Percentiles rank a stretch among this genome's conserved stretches.
phyloP scores from a whole-genome alignment of 2,888 invertebrate genomes.

The Drosophila quasianomalipes region DNA sequence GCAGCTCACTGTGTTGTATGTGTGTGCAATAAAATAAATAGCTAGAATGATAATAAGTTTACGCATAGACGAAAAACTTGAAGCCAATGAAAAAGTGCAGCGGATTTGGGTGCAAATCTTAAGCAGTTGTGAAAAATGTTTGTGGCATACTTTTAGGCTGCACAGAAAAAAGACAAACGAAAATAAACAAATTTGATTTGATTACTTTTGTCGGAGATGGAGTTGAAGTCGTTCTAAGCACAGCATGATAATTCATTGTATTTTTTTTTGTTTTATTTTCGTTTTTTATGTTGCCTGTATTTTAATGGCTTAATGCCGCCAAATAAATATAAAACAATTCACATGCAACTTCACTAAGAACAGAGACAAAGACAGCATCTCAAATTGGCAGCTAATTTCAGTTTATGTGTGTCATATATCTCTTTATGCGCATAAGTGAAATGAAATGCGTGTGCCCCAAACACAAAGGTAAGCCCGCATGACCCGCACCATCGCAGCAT shows the following conservation, averaged over 20 bases:
- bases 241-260: constrained; percentile 54
- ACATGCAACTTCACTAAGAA: constrained; percentile 46
- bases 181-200: constrained; percentile 76
- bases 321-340: constrained; percentile 74
- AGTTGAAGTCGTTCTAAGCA: constrained; percentile 17
- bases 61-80: constrained; percentile 75
- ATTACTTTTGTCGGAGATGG: constrained; percentile 47
- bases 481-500: constrained; percentile 52
- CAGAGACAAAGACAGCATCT: constrained; percentile 59
- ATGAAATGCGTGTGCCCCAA: constrained; percentile 23
- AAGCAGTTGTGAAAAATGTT: constrained; percentile 69
- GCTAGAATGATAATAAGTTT: constrained; percentile 76
- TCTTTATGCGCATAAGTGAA: constrained; percentile 50
- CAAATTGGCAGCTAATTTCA: constrained; percentile 77
- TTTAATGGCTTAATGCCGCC: constrained; percentile 75
- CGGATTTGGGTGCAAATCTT: constrained; percentile 73
- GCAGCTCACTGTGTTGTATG: constrained; percentile 35
- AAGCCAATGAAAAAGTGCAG: constrained; percentile 78
- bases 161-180: constrained; percentile 40
- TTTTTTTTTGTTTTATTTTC: constrained; percentile 25
- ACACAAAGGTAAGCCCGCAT: constrained; percentile 54
- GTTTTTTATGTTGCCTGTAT: constrained; percentile 58
- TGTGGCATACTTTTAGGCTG: constrained; percentile 75
- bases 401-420: constrained; percentile 70
- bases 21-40: constrained; percentile 72